phyloP scores from a whole-genome alignment of 2,888 invertebrate species.

The Seladonia tumulorum region DNA sequence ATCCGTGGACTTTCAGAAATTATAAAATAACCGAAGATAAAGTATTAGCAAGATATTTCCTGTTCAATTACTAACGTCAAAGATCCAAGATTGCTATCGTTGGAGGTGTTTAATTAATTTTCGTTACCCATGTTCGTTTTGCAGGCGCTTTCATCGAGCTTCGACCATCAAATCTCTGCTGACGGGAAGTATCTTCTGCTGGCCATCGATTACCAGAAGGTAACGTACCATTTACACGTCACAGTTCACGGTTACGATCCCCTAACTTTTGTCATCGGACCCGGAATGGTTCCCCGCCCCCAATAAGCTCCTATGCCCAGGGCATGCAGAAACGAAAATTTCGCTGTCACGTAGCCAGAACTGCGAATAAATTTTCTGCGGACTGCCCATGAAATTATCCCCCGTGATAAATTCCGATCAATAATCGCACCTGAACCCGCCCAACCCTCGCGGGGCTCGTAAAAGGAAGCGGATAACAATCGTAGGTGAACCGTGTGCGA shows the following conservation, averaged over 20 bases:
- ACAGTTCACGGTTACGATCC: background rate
- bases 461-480: constrained; percentile 19
- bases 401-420: constrained; percentile 48
- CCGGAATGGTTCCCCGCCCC: background rate
- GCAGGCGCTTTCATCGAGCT: constrained; percentile 83
- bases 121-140: background rate
- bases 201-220: constrained; percentile 88
- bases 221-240: constrained; percentile 75
- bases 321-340: constrained; percentile 6
- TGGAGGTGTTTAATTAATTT: background rate
- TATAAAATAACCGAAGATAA: too few species aligned
- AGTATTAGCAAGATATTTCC: background rate
- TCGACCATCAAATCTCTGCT: constrained; percentile 87
- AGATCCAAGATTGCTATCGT: background rate
- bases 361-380: constrained; percentile 32
- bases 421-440: constrained; percentile 40
- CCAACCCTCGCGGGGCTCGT: background rate
- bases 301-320: background rate
- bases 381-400: constrained; percentile 40
- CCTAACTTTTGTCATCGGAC: background rate
- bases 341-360: background rate
- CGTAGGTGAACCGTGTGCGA: constrained; percentile 9
- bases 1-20: background rate
- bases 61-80: background rate
- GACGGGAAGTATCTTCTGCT: constrained; percentile 88